A percentile compares a stretch with the other conserved stretches of the same genome.
phyloP scores from a whole-genome alignment of 2,113 vertebrate genomes.

The Myrmecophaga tridactyla region DNA sequence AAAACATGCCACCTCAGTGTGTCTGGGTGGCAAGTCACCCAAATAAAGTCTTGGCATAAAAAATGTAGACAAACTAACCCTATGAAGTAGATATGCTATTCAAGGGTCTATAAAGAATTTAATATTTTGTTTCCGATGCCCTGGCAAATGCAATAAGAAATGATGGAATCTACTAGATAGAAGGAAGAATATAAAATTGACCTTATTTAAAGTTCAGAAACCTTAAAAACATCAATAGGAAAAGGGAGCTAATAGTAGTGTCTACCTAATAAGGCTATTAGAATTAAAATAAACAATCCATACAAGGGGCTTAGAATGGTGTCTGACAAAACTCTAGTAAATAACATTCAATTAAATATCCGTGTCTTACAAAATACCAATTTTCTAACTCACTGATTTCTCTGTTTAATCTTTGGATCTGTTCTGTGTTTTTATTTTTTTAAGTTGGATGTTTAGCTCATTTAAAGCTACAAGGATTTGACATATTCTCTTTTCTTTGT shows the following conservation, averaged over 20 bases:
- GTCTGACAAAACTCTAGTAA: not conserved
- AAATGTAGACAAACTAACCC: no score
- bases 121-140: slow-evolving; percentile 35
- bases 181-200: slow-evolving; percentile 33
- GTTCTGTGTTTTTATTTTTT: slow-evolving; percentile 46
- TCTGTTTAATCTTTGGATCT: slow-evolving; percentile 34
- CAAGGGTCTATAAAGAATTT: no score
- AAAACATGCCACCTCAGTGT: no score
- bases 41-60: no score
- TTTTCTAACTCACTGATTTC: slow-evolving; percentile 38
- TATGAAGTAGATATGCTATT: no score
- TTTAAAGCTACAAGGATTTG: slow-evolving; percentile 4
- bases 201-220: slow-evolving; percentile 14
- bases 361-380: not conserved
- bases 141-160: not conserved
- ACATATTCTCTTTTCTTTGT: slow-evolving; percentile 14
- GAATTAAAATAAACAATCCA: not conserved
- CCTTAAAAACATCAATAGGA: not conserved
- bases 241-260: not conserved
- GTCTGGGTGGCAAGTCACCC: no score
- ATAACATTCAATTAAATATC: not conserved
- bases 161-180: not conserved
- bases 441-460: slow-evolving; percentile 3
- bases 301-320: not conserved
- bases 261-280: not conserved